Percentiles rank a stretch among this genome's conserved stretches.
phyloP scores from a whole-genome alignment of 2,888 invertebrate species.

The Lasioglossum leucozonium region DNA sequence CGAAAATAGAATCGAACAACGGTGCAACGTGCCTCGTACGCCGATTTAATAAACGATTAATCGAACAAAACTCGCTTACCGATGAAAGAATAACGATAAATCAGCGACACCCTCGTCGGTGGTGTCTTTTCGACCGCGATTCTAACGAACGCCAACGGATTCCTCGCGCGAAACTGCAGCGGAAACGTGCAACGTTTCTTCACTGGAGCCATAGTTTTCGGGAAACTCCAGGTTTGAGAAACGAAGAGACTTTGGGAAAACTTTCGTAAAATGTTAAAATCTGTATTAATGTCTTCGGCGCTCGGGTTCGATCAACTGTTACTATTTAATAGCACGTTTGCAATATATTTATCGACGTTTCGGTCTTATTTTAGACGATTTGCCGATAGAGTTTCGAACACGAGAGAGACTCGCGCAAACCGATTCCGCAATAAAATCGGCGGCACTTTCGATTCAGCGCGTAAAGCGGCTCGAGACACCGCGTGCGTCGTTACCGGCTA shows the following conservation, averaged over 20 bases:
- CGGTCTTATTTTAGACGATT: too few relatives aligned
- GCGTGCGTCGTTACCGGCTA: conserved; percentile 29
- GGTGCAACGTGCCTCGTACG: not conserved
- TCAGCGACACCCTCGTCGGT: not conserved
- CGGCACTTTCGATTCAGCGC: conserved; percentile 66
- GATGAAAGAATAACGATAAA: not conserved
- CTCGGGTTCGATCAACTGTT: too few relatives aligned
- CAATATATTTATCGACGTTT: too few relatives aligned
- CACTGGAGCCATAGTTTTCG: not conserved
- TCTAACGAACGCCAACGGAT: not conserved
- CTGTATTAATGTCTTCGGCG: too few relatives aligned
- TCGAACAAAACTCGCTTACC: not conserved
- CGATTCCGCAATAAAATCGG: conserved; percentile 26
- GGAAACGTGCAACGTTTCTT: not conserved
- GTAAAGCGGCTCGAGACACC: not conserved
- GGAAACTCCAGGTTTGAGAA: not conserved
- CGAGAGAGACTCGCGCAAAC: too few relatives aligned
- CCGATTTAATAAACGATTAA: conserved; percentile 7
- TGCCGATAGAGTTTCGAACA: too few relatives aligned
- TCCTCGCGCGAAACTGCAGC: not conserved
- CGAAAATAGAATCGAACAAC: conserved; percentile 9
- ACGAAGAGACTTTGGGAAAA: too few relatives aligned
- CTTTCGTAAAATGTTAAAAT: too few relatives aligned
- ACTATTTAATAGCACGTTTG: too few relatives aligned
- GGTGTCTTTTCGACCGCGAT: not conserved